These are phyloP conservation scores for Neogale vison DNA, from an alignment of 2,113 vertebrate species.

Conservation along the genomic window DNA sequence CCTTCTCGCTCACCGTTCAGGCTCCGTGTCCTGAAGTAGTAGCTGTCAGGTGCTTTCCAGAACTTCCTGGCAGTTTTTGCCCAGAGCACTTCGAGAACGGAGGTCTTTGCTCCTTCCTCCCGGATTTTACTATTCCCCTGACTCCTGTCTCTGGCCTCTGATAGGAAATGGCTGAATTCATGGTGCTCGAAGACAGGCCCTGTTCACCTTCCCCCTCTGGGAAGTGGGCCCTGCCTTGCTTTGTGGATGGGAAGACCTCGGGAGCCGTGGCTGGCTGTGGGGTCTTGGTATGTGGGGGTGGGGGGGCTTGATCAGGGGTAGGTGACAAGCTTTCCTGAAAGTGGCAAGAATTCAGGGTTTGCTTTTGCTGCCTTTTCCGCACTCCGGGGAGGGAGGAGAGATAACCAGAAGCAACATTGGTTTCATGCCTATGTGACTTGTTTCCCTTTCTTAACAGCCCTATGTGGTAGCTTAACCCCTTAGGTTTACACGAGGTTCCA, in stretches of 20 bases:
- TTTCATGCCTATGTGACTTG: background rate
- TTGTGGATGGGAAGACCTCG: background rate
- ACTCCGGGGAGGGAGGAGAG: background rate
- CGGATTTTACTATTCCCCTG: background rate
- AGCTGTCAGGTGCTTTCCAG: background rate
- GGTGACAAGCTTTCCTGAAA: background rate
- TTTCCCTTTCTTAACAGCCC: background rate
- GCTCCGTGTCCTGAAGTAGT: too few species aligned
- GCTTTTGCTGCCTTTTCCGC: background rate
- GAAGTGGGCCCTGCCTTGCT: background rate
- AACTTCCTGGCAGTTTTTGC: background rate
- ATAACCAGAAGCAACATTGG: background rate
- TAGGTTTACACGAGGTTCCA: background rate
- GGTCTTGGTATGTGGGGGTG: background rate
- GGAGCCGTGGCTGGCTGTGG: rapidly evolving
- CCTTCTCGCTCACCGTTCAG: background rate
- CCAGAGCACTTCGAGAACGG: too few species aligned
- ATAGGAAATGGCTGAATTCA: background rate
- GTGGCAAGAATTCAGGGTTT: background rate
- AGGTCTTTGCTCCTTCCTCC: background rate
- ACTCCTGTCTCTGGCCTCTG: background rate
- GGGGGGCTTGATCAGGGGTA: background rate
- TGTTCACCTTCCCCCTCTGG: rapidly evolving
- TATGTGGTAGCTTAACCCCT: too few species aligned
- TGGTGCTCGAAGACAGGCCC: background rate